Evolutionary conservation across 2,888 invertebrate genomes (phyloP).

Genomic region (Oligia strigilis): DNA sequence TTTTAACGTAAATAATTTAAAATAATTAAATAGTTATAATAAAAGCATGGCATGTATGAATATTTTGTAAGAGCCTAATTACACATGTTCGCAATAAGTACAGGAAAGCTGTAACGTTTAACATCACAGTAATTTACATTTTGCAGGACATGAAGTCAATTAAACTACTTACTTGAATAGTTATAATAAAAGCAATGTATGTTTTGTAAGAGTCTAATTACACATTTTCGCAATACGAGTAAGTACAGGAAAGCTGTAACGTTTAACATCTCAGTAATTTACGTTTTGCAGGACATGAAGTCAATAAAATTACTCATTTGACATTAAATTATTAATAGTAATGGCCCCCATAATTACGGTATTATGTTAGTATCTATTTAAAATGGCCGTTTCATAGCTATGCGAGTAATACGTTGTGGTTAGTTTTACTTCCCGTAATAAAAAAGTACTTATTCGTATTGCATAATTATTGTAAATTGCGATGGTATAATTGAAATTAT

Average conservation of each 20-base stretch:
- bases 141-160: constrained; percentile 1
- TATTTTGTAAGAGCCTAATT: constrained; percentile 11
- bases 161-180: not conserved
- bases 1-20: not conserved
- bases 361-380: constrained; percentile 24
- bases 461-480: constrained; percentile 12
- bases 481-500: constrained; percentile 19
- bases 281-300: constrained; percentile 10
- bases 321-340: constrained; percentile 16
- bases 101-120: constrained; percentile 15
- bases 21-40: not conserved
- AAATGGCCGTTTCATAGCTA: not conserved
- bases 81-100: not conserved
- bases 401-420: constrained; percentile 1
- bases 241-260: constrained; percentile 12
- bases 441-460: constrained; percentile 1
- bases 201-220: constrained; percentile 12
- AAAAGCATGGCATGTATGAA: not conserved
- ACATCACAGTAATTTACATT: constrained; percentile 24
- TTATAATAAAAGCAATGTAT: not conserved
- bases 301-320: constrained; percentile 22
- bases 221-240: not conserved
- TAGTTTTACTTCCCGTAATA: not conserved
- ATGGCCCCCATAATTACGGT: not conserved
- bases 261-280: constrained; percentile 22